Evolutionary conservation across 1,140 invertebrate genomes (phyloP).

Genomic region (Drosophila insularis): DNA sequence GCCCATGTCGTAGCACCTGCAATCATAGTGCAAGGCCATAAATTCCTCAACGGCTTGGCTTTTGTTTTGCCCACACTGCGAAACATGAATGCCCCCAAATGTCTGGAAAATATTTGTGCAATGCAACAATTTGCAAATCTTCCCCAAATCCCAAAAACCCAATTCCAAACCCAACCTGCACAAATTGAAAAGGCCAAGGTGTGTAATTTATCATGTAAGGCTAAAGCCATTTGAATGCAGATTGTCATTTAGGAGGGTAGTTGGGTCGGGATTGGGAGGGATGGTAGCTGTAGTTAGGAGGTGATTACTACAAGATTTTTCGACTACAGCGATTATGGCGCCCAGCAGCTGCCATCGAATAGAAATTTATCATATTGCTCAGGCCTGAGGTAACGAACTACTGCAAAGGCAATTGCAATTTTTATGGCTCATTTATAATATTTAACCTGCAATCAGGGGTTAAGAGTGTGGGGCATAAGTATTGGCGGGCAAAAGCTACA

Average conservation of each 20-base stretch:
- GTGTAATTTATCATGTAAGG: constrained; percentile 53
- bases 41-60: constrained; percentile 27
- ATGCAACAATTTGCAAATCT: constrained; percentile 59
- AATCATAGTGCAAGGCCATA: constrained; percentile 27
- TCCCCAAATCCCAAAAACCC: constrained; percentile 13
- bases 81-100: constrained; percentile 41
- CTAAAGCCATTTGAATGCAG: constrained; percentile 52
- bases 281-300: not conserved
- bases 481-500: not conserved
- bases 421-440: constrained; percentile 61
- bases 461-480: not conserved
- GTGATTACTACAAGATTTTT: constrained; percentile 17
- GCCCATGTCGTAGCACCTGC: constrained; percentile 6
- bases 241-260: constrained; percentile 26
- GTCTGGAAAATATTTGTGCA: constrained; percentile 58
- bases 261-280: too few relatives aligned
- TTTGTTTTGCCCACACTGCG: constrained; percentile 23
- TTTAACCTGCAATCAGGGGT: constrained; percentile 44
- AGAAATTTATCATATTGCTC: constrained; percentile 50
- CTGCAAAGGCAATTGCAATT: constrained; percentile 39
- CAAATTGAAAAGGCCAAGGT: constrained; percentile 33
- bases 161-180: constrained; percentile 34
- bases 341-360: constrained; percentile 41
- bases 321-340: constrained; percentile 21
- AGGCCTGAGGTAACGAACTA: constrained; percentile 22